phyloP scores from a whole-genome alignment of 2,113 vertebrate species.

The Empidonax traillii region DNA sequence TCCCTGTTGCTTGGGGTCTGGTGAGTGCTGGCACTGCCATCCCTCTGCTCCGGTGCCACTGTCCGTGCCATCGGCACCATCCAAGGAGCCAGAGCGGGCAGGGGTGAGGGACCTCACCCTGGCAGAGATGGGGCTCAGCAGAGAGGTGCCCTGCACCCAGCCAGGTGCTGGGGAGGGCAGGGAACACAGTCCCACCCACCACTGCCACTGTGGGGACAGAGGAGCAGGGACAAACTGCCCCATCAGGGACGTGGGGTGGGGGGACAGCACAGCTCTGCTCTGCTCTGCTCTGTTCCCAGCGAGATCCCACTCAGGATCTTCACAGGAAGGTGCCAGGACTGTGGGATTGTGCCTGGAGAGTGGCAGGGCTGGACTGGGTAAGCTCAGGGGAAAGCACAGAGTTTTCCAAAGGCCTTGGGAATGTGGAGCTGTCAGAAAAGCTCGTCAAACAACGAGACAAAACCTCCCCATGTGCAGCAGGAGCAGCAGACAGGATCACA shows the following conservation, averaged over 20 bases:
- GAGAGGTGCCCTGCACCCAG: neutral
- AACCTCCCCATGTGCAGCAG: neutral
- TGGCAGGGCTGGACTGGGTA: fast-evolving
- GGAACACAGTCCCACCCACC: neutral
- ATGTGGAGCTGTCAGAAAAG: neutral
- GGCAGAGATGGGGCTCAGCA: neutral
- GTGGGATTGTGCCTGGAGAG: neutral
- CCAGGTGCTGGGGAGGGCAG: neutral
- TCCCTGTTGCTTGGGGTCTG: neutral
- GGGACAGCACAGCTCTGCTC: neutral
- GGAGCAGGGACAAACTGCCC: neutral
- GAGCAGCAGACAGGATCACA: fast-evolving
- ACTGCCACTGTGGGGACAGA: fast-evolving
- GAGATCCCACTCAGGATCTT: too few species aligned
- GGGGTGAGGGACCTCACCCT: neutral
- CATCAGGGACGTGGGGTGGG: fast-evolving
- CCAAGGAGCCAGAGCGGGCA: neutral
- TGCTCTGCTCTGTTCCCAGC: neutral
- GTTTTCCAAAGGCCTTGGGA: neutral
- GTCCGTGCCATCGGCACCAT: fast-evolving
- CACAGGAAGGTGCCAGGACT: neutral
- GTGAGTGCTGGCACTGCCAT: fast-evolving
- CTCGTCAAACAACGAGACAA: neutral
- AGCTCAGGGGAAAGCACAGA: neutral
- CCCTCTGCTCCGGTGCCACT: fast-evolving